Percentiles rank a stretch among this genome's conserved stretches.
phyloP scores from a whole-genome alignment of 1,140 invertebrate species.

The Trialeurodes vaporariorum region DNA sequence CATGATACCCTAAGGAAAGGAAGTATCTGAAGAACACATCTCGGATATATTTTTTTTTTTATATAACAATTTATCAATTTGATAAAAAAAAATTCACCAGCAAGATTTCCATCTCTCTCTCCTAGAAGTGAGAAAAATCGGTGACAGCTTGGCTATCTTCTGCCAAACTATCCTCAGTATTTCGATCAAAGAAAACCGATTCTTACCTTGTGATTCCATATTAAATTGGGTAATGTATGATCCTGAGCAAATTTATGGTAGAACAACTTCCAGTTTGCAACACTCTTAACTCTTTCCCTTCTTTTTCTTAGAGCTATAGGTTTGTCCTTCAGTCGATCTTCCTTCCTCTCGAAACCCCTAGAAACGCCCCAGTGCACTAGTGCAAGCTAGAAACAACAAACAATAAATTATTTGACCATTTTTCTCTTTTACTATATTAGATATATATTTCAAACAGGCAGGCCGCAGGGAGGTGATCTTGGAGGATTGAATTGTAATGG shows the following conservation, averaged over 20 bases:
- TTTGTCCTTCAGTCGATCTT: slow-evolving; percentile 46
- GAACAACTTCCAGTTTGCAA: slow-evolving; percentile 87
- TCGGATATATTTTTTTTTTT: no score
- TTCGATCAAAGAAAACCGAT: slow-evolving; percentile 13
- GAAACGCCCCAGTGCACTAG: slow-evolving; percentile 81
- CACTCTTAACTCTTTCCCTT: slow-evolving; percentile 74
- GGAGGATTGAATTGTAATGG: background rate
- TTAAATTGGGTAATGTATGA: slow-evolving; percentile 90
- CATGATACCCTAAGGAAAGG: no score
- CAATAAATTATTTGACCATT: slow-evolving; percentile 2
- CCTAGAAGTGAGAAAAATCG: no score
- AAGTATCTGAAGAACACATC: no score
- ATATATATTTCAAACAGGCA: background rate
- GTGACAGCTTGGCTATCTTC: no score
- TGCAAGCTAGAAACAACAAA: slow-evolving; percentile 43
- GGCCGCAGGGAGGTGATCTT: background rate
- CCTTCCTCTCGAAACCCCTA: slow-evolving; percentile 55
- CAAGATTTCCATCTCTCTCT: no score
- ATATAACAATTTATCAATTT: no score
- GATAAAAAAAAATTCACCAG: no score
- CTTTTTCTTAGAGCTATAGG: slow-evolving; percentile 85
- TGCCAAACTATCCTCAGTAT: no score
- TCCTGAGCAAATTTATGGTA: slow-evolving; percentile 93
- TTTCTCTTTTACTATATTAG: background rate
- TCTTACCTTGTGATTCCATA: slow-evolving; percentile 92